Percentiles rank a stretch among this genome's conserved stretches.
These are phyloP conservation scores for Perccottus glenii DNA, from an alignment of 2,113 vertebrate species.

Conservation along the genomic window DNA sequence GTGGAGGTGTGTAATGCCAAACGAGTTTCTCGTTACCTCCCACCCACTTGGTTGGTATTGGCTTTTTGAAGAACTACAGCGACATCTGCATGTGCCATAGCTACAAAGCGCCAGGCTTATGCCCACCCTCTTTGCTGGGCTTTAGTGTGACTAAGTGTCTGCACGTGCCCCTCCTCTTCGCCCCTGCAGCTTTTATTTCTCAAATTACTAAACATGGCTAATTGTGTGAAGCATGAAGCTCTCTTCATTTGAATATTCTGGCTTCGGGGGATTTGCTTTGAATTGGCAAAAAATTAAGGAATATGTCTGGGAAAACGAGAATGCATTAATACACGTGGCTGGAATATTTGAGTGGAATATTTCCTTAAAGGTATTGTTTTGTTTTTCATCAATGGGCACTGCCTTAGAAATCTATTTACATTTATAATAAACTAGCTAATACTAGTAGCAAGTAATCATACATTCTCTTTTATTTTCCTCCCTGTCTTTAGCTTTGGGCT, in stretches of 20 bases:
- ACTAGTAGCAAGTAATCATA: too few relatives aligned
- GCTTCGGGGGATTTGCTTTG: constrained; percentile 82
- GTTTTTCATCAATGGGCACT: neutral
- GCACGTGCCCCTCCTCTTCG: constrained; percentile 54
- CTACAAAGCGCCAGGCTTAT: constrained; percentile 81
- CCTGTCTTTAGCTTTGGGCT: too few relatives aligned
- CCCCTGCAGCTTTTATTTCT: constrained; percentile 74
- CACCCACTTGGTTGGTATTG: constrained; percentile 81
- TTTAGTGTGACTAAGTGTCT: constrained; percentile 58
- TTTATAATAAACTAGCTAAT: too few relatives aligned
- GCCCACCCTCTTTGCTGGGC: constrained; percentile 70
- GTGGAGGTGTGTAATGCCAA: constrained; percentile 77
- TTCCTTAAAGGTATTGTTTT: constrained; percentile 35
- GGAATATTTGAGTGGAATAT: constrained; percentile 26
- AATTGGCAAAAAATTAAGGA: constrained; percentile 72
- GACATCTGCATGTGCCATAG: constrained; percentile 98
- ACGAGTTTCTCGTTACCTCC: constrained; percentile 84
- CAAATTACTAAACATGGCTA: constrained; percentile 83
- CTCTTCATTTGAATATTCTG: constrained; percentile 88
- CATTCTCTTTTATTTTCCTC: too few relatives aligned
- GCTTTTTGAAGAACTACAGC: constrained; percentile 99
- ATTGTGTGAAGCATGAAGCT: constrained; percentile 88
- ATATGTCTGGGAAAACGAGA: constrained; percentile 48
- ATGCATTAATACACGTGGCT: constrained; percentile 40
- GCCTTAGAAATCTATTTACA: constrained; percentile 6